Base-by-base conservation (phyloP, 2,797 vertebrate genomes). In the Acropternis orthonyx region DNA sequence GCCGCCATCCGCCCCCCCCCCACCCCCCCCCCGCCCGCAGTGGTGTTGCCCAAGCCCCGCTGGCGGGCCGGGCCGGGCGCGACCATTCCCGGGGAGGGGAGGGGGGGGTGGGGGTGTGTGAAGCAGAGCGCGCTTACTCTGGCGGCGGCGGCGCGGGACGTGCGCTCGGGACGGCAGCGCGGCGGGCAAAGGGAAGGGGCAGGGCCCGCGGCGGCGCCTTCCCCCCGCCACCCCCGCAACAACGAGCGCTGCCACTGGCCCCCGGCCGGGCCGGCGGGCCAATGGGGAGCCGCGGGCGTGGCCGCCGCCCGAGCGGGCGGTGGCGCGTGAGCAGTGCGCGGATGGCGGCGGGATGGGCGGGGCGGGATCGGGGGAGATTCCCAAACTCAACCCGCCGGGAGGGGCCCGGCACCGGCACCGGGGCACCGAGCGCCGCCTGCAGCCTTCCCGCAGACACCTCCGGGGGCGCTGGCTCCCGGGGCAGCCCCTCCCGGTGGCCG, bases 141-240 rank as follows among this genome's bases (percentile, higher is more conserved):
- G 4, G 17, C 17, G 23, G 18, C 7, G 28, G 56, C 19, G 30
- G 12, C 15, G 23, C 1, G 1, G 2, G 7, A 66, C 89, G 93
- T 91, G 80, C 72, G 44, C 15, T 26, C 78, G 8, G 5, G 2
- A 32, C 3, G 34, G 46, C 74, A 19, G 22, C 24, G 32, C 54
- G 6, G 51, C 49, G 8, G 17, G 59, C 3, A 75, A 96, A 96
- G 34, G 95, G 96, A 95, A 95, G 14, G 0, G 95, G 96, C 24
- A 10, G 54, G 0, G 6, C 66, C 2, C 16, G n/a, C 48, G 6
- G 3, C 23, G 6, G 9, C 23, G 12, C 66, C 75, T 68, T 96
- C 96, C 88, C 92, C 96, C 94, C 27, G 8, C 12, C 21, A 86
- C 78, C 88, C 5, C 10, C 39, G 7, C 62, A 94, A 37, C 61